Evolutionary conservation across 2,113 vertebrate genomes (phyloP), one percentile per base, ranked within the genome.

Genomic region (Callithrix jacchus): DNA sequence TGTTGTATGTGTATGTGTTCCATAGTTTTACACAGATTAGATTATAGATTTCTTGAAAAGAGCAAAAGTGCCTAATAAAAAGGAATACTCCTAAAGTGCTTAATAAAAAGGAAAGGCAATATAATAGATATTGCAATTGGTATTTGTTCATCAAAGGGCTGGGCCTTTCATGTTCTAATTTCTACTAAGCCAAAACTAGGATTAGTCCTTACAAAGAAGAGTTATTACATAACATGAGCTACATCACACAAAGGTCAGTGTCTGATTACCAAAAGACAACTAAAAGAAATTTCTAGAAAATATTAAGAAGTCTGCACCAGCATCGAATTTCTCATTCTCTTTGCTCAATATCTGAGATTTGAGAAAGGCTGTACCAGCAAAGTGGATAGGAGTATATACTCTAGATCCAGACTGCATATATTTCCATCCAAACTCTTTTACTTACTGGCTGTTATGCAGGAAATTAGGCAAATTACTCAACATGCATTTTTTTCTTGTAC

Each of bases 41-140:
- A 86, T 84, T 91, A 76, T 42, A 92, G 1, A 4, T 86, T 93
- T 91, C 54, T 80, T 96, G 40, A 88, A 10, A 93, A 96, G 21
- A 85, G 23, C n/a, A 71, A 91, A 94, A 74, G n/a, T n/a, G n/a
- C n/a, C n/a, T n/a, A n/a, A n/a, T n/a, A n/a, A 71, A 91, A 94
- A 74, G 23, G 1, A 61, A 73, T 49, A 85, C 20, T 73, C 49
- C 32, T 52, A 80, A 91, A 71, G 35, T 79, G 25, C 47, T 56
- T 49, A 89, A 73, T 35, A 73, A 17, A 94, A 92, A 90, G 6
- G 92, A 27, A 95, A 35, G 20, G 23, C 49, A 87, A 81, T 74
- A 37, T 37, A 81, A 87, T 58, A 92, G 16, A 58, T 68, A 92
- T 8, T 68, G 30, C 40, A 92, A 81, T 20, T 61, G 30, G 61